Evolutionary conservation across 2,113 vertebrate genomes (phyloP), one percentile per base, ranked within the genome.

Genomic region (Ibidorhyncha struthersii): DNA sequence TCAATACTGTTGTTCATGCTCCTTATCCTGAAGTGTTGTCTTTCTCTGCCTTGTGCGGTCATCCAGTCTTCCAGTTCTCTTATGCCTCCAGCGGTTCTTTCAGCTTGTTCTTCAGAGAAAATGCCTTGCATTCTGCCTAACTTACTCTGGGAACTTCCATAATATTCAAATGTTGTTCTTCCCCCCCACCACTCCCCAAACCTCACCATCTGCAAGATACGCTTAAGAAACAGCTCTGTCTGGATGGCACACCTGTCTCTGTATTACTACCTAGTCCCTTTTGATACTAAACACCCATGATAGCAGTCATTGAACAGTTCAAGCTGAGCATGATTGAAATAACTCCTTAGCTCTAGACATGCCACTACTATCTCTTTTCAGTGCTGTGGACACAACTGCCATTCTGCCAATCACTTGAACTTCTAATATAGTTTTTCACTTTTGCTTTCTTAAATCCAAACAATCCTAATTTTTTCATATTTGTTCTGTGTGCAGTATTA

Each of bases 181-280:
- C 4, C 9, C 3, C 9, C 1, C 40, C 40, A 8, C 40, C 2
- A 3, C 4, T 10, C 27, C 22, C 3, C 4, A 66, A 29, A 59
- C 1, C 18, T 70, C 36, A 81, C 43, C 12, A 66, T 41, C 36
- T 73, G 36, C 53, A 84, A 70, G 43, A 27, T 21, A 36, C 19
- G 62, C 12, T 58, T 73, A 66, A 86, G 62, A 70, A 86, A 40
- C 59, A 62, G 6, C 34, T 90, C 73, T 83, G 8, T 40, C 45
- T 70, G 50, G 50, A 41, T 63, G 38, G 9, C 6, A 78, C 27
- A 50, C 9, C 16, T 32, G 0, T 55, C 17, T 82, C 52, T 76
- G 29, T 30, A 45, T 30, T 30, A 47, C 34, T 56, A 3, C 32
- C 52, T 55, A 30, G 40, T 59, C 30, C 10, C 20, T 74, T 89